Conservation (phyloP, 1,140 invertebrate genomes). For the Oryctes rhinoceros region DNA sequence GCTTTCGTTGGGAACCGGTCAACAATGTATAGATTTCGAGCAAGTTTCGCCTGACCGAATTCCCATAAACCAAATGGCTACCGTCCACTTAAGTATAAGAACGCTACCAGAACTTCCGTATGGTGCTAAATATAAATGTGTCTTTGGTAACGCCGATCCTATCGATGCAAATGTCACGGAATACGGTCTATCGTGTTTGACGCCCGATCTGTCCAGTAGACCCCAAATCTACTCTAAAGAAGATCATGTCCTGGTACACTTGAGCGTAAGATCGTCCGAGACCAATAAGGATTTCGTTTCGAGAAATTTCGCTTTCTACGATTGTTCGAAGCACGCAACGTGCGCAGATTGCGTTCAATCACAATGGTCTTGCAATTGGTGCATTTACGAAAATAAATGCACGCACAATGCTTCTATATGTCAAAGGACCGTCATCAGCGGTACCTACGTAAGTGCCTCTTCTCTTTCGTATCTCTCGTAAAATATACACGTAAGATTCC, state of each 20-base stretch:
- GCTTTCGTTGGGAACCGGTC: constrained; percentile 89
- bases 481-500: not conserved
- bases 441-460: constrained; percentile 73
- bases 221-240: constrained; percentile 80
- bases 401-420: constrained; percentile 86
- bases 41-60: constrained; percentile 89
- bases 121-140: constrained; percentile 93
- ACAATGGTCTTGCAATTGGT: constrained; percentile 95
- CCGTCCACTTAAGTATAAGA: constrained; percentile 86
- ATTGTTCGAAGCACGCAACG: constrained; percentile 88
- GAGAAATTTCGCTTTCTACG: constrained; percentile 91
- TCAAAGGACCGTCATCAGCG: constrained; percentile 82
- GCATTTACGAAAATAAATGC: constrained; percentile 94
- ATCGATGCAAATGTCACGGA: constrained; percentile 85
- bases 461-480: not conserved
- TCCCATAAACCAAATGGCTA: constrained; percentile 84
- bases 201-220: constrained; percentile 78
- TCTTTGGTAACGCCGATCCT: constrained; percentile 86
- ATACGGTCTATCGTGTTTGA: constrained; percentile 84
- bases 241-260: constrained; percentile 90
- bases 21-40: constrained; percentile 96
- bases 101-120: constrained; percentile 87
- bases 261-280: constrained; percentile 92
- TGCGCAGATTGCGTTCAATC: constrained; percentile 87
- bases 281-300: constrained; percentile 97